Percentiles rank a stretch among this genome's conserved stretches.
phyloP scores from a whole-genome alignment of 2,113 vertebrate species.

The Clinocottus analis region DNA sequence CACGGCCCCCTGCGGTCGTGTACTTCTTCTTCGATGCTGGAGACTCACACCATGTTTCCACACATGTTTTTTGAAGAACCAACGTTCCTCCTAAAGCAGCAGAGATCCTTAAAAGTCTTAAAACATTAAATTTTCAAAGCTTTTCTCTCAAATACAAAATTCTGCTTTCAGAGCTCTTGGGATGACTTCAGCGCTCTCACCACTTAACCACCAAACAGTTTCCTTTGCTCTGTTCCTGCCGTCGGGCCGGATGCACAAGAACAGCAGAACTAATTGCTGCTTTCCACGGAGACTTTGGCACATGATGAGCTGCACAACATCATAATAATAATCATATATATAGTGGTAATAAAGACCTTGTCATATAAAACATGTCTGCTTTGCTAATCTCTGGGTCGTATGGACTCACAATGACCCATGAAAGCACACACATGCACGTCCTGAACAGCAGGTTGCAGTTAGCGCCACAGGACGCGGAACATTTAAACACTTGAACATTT shows the following conservation, averaged over 20 bases:
- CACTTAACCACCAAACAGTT: constrained; percentile 14
- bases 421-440: neutral
- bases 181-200: constrained; percentile 12
- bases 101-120: neutral
- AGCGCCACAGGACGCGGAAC: neutral
- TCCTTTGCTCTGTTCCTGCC: constrained; percentile 1
- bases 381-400: neutral
- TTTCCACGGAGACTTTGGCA: constrained; percentile 10
- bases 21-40: neutral
- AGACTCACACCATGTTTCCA: neutral
- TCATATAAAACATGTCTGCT: neutral
- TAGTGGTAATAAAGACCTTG: neutral
- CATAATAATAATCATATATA: neutral
- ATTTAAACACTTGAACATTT: neutral
- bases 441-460: neutral
- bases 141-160: constrained; percentile 9
- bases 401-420: neutral
- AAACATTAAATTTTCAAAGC: constrained; percentile 2
- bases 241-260: constrained; percentile 2
- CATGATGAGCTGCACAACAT: constrained; percentile 4
- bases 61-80: no score
- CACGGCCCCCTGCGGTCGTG: neutral
- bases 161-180: neutral
- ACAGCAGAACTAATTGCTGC: constrained; percentile 15
- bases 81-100: neutral